Conservation (phyloP, 2,113 vertebrate genomes). For the Epinephelus lanceolatus region DNA sequence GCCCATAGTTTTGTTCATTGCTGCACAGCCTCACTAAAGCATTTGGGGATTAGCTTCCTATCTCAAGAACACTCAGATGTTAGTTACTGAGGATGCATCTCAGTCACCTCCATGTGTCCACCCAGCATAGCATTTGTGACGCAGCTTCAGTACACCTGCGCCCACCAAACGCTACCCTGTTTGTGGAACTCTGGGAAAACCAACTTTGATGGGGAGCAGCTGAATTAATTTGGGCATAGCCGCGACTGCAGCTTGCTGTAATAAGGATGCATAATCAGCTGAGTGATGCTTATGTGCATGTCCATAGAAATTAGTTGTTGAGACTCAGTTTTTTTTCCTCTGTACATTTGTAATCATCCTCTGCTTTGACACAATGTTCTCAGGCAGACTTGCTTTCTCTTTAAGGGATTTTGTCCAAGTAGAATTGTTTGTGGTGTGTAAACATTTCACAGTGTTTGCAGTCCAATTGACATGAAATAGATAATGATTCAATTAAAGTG, state of each 20-base stretch:
- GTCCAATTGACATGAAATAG: neutral
- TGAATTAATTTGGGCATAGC: neutral
- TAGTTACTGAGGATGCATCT: neutral
- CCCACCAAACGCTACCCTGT: neutral
- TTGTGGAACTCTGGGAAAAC: neutral
- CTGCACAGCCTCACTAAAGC: neutral
- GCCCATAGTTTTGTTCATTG: neutral
- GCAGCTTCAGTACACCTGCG: neutral
- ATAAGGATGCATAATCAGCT: neutral
- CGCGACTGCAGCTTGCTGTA: neutral
- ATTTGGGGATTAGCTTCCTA: neutral
- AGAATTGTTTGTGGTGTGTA: neutral
- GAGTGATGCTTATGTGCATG: neutral
- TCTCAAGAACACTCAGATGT: neutral
- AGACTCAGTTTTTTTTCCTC: neutral
- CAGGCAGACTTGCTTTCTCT: neutral
- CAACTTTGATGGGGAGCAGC: neutral
- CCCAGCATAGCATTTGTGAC: neutral
- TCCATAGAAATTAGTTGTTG: neutral
- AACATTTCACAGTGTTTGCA: neutral
- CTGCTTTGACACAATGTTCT: neutral
- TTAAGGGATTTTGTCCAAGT: neutral
- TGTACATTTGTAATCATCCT: neutral
- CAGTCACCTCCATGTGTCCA: neutral
- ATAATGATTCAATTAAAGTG: neutral